phyloP scores from a whole-genome alignment of 2,797 vertebrate species.

The Anas flavirostris region DNA sequence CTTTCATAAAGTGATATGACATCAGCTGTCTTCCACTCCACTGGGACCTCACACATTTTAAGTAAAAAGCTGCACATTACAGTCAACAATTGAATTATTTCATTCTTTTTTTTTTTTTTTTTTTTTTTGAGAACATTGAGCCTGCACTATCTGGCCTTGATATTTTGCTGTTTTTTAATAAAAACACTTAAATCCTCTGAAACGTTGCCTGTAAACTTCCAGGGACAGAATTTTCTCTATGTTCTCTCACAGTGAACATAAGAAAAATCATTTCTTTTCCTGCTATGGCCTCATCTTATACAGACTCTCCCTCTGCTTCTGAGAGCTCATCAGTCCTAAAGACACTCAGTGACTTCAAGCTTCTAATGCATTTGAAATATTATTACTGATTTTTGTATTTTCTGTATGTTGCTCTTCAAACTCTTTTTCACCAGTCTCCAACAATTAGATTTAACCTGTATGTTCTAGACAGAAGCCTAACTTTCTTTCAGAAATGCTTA shows the following conservation, averaged over 20 bases:
- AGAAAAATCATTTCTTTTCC: background rate
- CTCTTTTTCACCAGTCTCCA: background rate
- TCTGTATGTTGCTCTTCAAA: background rate
- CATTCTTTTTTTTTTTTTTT: background rate
- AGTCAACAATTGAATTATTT: background rate
- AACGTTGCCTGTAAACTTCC: background rate
- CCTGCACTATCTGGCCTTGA: background rate
- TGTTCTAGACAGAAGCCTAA: background rate
- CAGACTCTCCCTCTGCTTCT: background rate
- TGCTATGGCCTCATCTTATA: background rate
- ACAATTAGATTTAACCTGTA: background rate
- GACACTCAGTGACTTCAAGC: background rate
- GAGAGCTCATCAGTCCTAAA: background rate
- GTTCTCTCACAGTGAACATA: background rate
- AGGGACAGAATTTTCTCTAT: background rate
- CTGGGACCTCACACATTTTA: background rate
- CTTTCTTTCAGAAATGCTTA: background rate
- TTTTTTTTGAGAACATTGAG: background rate
- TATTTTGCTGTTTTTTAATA: background rate
- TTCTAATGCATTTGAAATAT: background rate
- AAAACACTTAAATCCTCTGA: background rate
- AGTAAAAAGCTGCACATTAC: background rate
- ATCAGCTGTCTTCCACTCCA: background rate
- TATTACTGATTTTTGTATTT: background rate
- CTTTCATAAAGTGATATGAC: background rate